phyloP scores from a whole-genome alignment of 2,113 vertebrate genomes.

The Gymnarchus niloticus region DNA sequence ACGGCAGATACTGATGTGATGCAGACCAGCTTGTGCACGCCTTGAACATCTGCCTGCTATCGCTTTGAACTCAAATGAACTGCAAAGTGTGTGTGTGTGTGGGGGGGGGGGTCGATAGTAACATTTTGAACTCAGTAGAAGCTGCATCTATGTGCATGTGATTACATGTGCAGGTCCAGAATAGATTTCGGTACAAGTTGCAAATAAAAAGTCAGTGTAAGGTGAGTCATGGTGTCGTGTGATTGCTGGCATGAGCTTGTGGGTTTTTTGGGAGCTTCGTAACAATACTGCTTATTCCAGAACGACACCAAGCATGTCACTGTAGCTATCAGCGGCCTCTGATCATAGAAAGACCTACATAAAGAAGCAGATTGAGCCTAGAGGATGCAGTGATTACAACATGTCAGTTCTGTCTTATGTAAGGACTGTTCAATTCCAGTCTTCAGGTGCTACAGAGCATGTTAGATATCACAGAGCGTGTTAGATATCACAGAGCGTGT shows the following conservation, averaged over 20 bases:
- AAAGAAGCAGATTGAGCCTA: no score
- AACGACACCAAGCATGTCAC: neutral
- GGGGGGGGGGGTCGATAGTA: conserved; percentile 39
- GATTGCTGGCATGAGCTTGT: neutral
- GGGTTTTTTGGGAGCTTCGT: neutral
- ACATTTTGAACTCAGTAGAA: conserved; percentile 44
- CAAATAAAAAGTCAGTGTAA: conserved; percentile 24
- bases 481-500: neutral
- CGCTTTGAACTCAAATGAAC: conserved; percentile 25
- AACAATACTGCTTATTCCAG: neutral
- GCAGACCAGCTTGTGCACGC: neutral
- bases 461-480: neutral
- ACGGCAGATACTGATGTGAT: neutral
- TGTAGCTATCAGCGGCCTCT: neutral
- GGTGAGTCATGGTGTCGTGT: conserved; percentile 18
- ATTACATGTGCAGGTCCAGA: neutral
- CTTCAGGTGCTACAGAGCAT: neutral
- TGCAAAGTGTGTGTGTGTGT: conserved; percentile 44
- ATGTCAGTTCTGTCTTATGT: no score
- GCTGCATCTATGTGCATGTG: neutral
- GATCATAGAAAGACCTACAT: no score
- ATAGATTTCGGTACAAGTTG: conserved; percentile 22
- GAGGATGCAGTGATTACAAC: no score
- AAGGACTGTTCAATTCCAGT: no score
- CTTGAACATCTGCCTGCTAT: conserved; percentile 21